Evolutionary conservation across 2,888 invertebrate species (phyloP).

Genomic region (Cantharis nigra): DNA sequence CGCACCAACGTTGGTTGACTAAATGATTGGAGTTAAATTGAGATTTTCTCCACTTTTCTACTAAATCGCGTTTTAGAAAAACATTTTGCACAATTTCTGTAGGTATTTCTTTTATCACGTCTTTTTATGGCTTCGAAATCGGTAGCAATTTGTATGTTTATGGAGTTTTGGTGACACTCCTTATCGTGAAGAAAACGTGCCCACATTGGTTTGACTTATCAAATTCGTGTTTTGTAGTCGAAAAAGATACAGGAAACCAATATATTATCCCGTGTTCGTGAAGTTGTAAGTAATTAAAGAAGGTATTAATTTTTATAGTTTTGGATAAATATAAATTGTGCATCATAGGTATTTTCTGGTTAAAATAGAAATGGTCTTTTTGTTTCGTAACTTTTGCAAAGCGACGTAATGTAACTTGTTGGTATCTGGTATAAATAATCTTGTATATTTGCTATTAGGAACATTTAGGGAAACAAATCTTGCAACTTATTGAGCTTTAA

Average conservation of each 20-base stretch:
- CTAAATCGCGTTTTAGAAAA: background rate
- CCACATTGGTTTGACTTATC: background rate
- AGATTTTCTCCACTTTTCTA: background rate
- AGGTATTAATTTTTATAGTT: background rate
- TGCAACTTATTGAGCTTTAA: background rate
- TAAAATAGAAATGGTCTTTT: slow-evolving; percentile 29
- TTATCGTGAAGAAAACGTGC: background rate
- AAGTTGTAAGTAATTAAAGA: background rate
- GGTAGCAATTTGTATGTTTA: background rate
- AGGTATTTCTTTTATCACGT: background rate
- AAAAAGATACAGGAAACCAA: background rate
- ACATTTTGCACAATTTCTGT: background rate
- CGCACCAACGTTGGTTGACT: background rate
- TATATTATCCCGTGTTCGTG: background rate
- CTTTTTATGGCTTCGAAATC: background rate
- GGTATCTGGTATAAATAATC: background rate
- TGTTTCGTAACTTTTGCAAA: slow-evolving; percentile 24
- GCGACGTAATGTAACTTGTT: background rate
- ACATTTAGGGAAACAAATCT: background rate
- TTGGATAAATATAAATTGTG: slow-evolving; percentile 24
- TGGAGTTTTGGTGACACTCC: background rate
- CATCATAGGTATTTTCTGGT: slow-evolving; percentile 31
- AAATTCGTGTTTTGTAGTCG: background rate
- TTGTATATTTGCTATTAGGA: background rate
- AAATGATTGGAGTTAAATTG: background rate